Conservation (phyloP, 92 coral and sea anemone species). For the Montipora capitata region DNA sequence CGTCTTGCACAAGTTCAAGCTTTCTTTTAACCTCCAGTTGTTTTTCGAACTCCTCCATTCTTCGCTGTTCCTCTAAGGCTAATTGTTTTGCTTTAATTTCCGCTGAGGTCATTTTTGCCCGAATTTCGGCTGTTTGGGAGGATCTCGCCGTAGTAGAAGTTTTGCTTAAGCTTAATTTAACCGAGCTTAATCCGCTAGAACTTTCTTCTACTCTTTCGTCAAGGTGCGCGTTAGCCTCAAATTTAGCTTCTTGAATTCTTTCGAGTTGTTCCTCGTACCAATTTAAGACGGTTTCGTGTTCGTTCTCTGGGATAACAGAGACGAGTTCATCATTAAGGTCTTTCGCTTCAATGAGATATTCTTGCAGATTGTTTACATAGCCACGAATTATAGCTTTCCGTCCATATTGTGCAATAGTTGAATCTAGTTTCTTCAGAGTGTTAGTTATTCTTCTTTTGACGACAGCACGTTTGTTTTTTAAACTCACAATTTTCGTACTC, state of each 20-base stretch:
- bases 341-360: constrained; percentile 41
- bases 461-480: neutral
- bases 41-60: constrained; percentile 21
- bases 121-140: constrained; percentile 22
- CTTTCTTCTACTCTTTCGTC: constrained; percentile 18
- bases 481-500: neutral
- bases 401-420: constrained; percentile 9
- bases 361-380: constrained; percentile 25
- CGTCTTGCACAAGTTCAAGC: constrained; percentile 17
- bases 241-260: constrained; percentile 41
- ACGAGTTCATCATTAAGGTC: constrained; percentile 20
- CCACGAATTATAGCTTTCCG: constrained; percentile 49
- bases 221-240: constrained; percentile 34
- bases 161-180: neutral
- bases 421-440: neutral
- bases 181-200: constrained; percentile 11
- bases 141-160: neutral
- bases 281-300: constrained; percentile 40
- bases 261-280: constrained; percentile 53
- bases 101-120: constrained; percentile 43
- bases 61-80: constrained; percentile 28
- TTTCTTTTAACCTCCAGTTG: constrained; percentile 31
- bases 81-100: constrained; percentile 60
- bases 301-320: constrained; percentile 28
- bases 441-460: constrained; percentile 17